Base-by-base conservation (phyloP, 2,888 invertebrate species). In the Oscheius sp. region DNA sequence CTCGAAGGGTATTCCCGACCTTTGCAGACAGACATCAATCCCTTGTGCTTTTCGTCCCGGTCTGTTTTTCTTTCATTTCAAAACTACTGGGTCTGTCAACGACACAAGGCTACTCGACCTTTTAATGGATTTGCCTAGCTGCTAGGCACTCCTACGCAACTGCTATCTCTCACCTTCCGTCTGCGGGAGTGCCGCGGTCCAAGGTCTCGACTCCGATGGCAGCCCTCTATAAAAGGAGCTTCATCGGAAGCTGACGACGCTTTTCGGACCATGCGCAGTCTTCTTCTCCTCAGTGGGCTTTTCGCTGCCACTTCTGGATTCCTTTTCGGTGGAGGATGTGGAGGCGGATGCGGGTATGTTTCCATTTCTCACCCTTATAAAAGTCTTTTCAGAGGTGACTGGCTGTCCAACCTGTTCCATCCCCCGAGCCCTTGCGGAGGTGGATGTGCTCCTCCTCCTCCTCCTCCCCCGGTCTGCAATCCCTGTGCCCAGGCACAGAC, bases 71-170 rank as follows among this genome's bases (percentile, higher is more conserved):
- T 42, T 42, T 21, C 21, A 21, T 21, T 42, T 42, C 42, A 42
- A 42, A 42, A 42, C 42, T 42, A 7, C 42, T 42, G 9, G 60
- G 32, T 42, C n/a, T 63, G 63, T 63, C 63, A 63, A 63, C 63
- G 63, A 63, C 47, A 63, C 21, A 37, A 2, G n/a, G 63, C 48
- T 29, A 32, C 63, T 47, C 63, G 63, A 63, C 63, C 48, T 63
- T 63, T 63, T 63, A 63, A 63, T 63, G 63, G 63, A 63, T 63
- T 63, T 63, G 63, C 63, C 32, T 63, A 50, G 63, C 48, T 21
- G 7, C n/a, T 7, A 60, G 21, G 62, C 48, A 5, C 48, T 29
- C n/a, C 50, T n/a, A 47, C 63, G 48, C 21, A 48, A 53, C 53
- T 53, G 53, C 53, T 37, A 29, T 63, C 63, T 63, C 63, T 63